Percentiles rank a stretch among this genome's conserved stretches.
Evolutionary conservation across 1,140 invertebrate species (phyloP).

Genomic region (Mizuhopecten yessoensis): DNA sequence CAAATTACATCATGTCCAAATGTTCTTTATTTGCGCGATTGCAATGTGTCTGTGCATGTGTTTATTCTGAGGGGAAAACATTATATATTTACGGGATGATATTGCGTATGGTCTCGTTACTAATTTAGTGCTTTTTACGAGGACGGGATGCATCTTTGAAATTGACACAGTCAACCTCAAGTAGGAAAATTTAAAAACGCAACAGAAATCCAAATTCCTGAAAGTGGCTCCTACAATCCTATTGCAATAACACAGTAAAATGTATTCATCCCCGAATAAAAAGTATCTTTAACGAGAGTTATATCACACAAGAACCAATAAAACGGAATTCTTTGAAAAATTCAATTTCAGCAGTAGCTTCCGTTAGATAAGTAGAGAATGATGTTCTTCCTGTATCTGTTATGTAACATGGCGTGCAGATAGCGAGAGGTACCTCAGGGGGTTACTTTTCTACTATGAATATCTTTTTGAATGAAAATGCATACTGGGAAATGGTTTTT

Average conservation of each 20-base stretch:
- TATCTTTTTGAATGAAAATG: too few species aligned
- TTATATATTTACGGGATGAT: too few species aligned
- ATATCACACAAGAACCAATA: constrained; percentile 7
- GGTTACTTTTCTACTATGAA: neutral
- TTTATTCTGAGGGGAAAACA: too few species aligned
- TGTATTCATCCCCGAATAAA: neutral
- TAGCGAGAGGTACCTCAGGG: neutral
- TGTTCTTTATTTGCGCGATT: too few species aligned
- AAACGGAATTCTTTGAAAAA: neutral
- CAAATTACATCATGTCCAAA: too few species aligned
- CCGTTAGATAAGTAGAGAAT: neutral
- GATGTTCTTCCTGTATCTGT: neutral
- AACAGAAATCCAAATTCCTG: neutral
- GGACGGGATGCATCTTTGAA: too few species aligned
- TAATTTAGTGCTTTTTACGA: too few species aligned
- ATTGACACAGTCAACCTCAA: too few species aligned
- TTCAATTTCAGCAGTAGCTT: neutral
- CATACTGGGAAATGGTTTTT: too few species aligned
- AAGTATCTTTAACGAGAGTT: neutral
- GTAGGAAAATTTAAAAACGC: neutral
- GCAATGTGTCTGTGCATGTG: too few species aligned
- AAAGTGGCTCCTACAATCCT: neutral
- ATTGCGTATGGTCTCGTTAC: too few species aligned
- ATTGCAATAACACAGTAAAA: neutral
- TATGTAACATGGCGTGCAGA: neutral